Evolutionary conservation across 2,113 vertebrate genomes (phyloP), one percentile per base, ranked within the genome.

Genomic region (Chionodraco myersi): DNA sequence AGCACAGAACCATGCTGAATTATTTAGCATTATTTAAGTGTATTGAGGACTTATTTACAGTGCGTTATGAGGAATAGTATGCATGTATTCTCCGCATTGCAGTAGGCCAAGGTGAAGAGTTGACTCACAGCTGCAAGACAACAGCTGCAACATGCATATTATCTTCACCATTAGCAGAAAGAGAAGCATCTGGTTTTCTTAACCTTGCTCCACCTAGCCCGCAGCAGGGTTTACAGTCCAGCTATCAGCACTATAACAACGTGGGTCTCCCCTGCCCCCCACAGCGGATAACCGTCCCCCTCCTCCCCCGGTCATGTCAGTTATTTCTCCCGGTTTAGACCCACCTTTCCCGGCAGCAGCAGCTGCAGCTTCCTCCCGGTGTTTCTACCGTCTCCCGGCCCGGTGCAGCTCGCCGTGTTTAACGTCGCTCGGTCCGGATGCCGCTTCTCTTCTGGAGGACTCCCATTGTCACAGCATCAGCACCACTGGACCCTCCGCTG

Each of bases 391-490:
- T 78, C 51, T 41, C 3, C 30, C 15, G 41, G 59, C 57, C 61
- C 62, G 48, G 63, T 15, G 6, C 57, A 61, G 41, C 47, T 16
- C 57, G 30, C 23, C 15, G 30, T 60, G 53, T 15, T 83, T 59
- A 65, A 75, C 26, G 68, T 26, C 61, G 10, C 62, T 79, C 72
- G 72, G 54, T 76, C 83, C 91, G 91, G 86, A 89, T 86, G 92
- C 89, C 86, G 91, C 83, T 81, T 73, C 79, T 87, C 86, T 87
- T 87, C 86, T 87, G 80, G 85, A 90, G 58, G 83, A 86, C 71
- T 91, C 84, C 86, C 90, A 92, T 92, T 90, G 79, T 90, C 88
- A 88, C 91, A 91, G 90, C 92, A 92, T 93, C 93, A 92, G 93
- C 88, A 90, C 81, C 91, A 77, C 82, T 78, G 1, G 72, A 62